A percentile compares a stretch with the other conserved stretches of the same genome.
Conservation (phyloP, 1,140 invertebrate genomes). For the Palaemon carinicauda region DNA sequence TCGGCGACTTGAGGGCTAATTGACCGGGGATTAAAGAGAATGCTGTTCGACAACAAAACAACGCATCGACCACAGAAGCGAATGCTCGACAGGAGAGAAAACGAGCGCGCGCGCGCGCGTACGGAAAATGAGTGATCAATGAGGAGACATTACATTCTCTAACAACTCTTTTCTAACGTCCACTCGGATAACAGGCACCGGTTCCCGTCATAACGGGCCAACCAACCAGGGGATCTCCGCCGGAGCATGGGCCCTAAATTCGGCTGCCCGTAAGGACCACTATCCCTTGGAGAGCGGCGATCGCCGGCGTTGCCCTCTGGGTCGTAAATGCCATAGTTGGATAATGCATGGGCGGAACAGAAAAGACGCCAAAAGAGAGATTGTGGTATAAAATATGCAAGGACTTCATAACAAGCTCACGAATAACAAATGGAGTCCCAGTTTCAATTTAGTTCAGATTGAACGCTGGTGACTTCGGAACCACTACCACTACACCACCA, state of each 20-base stretch:
- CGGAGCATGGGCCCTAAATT: background rate
- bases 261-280: background rate
- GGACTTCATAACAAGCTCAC: constrained; percentile 13
- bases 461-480: no score
- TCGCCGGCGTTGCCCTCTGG: background rate
- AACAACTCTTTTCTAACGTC: constrained; percentile 27
- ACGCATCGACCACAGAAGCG: background rate
- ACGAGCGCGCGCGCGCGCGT: background rate
- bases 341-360: constrained; percentile 56
- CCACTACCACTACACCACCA: no score
- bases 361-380: constrained; percentile 53
- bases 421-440: constrained; percentile 1
- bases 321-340: constrained; percentile 26
- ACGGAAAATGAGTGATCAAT: constrained; percentile 30
- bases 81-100: no score
- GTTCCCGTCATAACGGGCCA: background rate
- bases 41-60: no score
- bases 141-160: constrained; percentile 34
- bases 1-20: no score
- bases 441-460: no score
- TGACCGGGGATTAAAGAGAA: no score
- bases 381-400: constrained; percentile 53
- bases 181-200: constrained; percentile 4
- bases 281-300: background rate
- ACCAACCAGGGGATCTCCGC: background rate